Percentiles rank a stretch among this genome's conserved stretches.
Evolutionary conservation across 2,113 vertebrate species (phyloP).

Genomic region (Dasyprocta punctata): DNA sequence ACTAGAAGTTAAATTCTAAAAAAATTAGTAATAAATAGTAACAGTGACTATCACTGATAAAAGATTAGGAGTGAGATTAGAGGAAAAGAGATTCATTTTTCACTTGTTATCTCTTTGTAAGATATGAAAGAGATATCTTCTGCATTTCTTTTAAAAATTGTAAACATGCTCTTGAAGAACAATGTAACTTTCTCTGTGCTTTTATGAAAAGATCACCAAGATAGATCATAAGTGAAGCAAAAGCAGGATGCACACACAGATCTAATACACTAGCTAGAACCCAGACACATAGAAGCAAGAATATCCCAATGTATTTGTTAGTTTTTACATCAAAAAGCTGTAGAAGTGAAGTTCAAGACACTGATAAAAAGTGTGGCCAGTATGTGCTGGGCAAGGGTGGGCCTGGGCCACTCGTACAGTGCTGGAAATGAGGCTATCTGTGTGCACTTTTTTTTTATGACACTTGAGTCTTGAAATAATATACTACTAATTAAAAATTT

Average conservation of each 20-base stretch:
- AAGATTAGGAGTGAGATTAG: not conserved
- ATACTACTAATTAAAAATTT: not conserved
- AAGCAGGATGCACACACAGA: not conserved
- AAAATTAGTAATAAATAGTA: not conserved
- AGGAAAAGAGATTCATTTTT: not conserved
- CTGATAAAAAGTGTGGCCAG: not conserved
- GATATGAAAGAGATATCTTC: not conserved
- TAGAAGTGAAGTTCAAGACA: not conserved
- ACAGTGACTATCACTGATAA: not conserved
- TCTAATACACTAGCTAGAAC: not conserved
- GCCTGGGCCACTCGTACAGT: fast-evolving
- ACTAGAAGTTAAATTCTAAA: not conserved
- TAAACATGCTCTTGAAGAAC: not conserved
- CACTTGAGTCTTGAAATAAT: not conserved
- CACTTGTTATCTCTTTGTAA: not conserved
- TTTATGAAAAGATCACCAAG: not conserved
- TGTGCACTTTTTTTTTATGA: not conserved
- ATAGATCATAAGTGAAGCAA: not conserved
- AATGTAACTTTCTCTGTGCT: not conserved
- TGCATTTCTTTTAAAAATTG: not conserved
- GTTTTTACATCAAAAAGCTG: not conserved
- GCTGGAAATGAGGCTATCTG: not conserved
- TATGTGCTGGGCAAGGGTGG: not conserved
- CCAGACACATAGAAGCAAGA: not conserved
- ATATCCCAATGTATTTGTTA: not conserved